Base-by-base conservation (phyloP, 2,888 invertebrate genomes). In the Psylliodes chrysocephalus region DNA sequence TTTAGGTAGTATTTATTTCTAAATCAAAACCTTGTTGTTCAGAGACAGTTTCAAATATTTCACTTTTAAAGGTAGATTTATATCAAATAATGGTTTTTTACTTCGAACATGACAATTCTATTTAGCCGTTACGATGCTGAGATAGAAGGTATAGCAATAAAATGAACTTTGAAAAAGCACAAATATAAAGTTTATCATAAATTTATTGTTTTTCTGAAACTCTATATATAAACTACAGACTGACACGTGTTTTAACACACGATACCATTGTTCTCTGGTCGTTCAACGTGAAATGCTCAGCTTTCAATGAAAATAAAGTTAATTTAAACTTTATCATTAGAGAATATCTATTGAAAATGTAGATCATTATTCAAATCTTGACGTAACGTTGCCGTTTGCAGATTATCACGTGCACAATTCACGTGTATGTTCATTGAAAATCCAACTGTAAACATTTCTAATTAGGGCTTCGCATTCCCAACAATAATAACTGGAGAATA, bases 361-460 rank as follows among this genome's bases (percentile, higher is more conserved):
- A 47, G 12, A 47, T 47, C 47, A 47, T 25, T 47, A 25, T 17
- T 44, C 44, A 18, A 19, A 19, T 44, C 17, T 44, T 47, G 22
- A 47, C n/a, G 25, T 18, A 47, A 47, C 25, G 25, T 22, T 25
- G 22, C 25, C 47, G 3, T 47, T 25, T 47, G 28, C 47, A 47
- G 14, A 47, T 47, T 14, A 46, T 56, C 56, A 56, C 56, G 56
- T 56, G 56, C 14, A 12, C n/a, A 46, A 33, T 22, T n/a, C 30
- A 56, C 46, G 56, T 56, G 56, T 46, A 33, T 44, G 42, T 10
- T 56, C 10, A 17, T 10, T 14, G 12, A 47, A 47, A 14, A 38
- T 38, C 25, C 28, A 47, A n/a, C 25, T 47, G 25, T 28, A 38
- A 38, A 38, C 15, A 38, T 4, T 38, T 38, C 15, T 38, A 38